Conservation (phyloP, 2,113 vertebrate species). For the Bostrychus sinensis region DNA sequence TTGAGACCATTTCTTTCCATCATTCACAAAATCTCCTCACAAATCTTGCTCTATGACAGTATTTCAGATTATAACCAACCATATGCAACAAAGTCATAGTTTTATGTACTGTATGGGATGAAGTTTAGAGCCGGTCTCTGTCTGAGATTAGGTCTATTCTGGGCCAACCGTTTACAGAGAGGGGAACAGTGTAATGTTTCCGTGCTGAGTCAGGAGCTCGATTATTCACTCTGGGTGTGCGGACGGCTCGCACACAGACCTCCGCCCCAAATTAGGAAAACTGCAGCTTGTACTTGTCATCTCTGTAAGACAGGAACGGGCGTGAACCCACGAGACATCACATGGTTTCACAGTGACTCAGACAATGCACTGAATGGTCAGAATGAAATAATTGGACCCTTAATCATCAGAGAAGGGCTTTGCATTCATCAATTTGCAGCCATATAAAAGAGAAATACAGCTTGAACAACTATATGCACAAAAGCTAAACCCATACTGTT, state of each 20-base stretch:
- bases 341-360: slow-evolving; percentile 63
- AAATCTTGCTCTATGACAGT: no score
- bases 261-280: slow-evolving; percentile 72
- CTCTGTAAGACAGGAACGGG: slow-evolving; percentile 34
- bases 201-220: slow-evolving; percentile 65
- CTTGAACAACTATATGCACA: no score
- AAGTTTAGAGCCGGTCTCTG: slow-evolving; percentile 1
- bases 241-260: slow-evolving; percentile 40
- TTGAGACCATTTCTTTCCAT: no score
- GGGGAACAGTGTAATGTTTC: slow-evolving; percentile 56
- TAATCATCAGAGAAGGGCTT: slow-evolving; percentile 38
- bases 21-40: no score
- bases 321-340: slow-evolving; percentile 40
- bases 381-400: slow-evolving; percentile 33
- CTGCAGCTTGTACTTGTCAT: slow-evolving; percentile 43
- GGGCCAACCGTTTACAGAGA: slow-evolving; percentile 39
- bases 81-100: no score
- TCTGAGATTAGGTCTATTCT: slow-evolving; percentile 44
- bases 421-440: slow-evolving; percentile 39
- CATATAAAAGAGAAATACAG: slow-evolving; percentile 6
- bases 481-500: neutral
- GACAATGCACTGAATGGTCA: slow-evolving; percentile 15
- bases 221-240: slow-evolving; percentile 58
- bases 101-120: no score
- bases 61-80: no score